Conservation (phyloP, 2,888 invertebrate species). For the Agrochola macilenta region DNA sequence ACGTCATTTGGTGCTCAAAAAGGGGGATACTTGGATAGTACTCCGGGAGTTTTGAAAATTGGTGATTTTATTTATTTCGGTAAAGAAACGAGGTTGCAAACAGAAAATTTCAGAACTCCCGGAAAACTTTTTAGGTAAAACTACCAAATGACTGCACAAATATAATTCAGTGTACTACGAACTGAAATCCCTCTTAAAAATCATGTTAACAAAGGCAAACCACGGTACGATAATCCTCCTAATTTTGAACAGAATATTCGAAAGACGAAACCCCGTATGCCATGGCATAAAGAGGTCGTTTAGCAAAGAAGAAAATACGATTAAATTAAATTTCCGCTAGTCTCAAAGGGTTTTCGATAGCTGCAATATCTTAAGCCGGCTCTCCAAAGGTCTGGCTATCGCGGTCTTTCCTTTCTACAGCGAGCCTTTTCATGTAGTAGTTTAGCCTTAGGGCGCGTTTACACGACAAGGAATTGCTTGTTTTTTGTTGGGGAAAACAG, state of each 20-base stretch:
- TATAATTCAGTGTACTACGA: neutral
- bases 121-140: no score
- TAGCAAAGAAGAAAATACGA: conserved; percentile 86
- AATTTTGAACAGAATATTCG: conserved; percentile 74
- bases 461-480: conserved; percentile 65
- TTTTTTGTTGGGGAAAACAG: conserved; percentile 66
- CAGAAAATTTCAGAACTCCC: no score
- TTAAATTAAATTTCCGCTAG: conserved; percentile 88
- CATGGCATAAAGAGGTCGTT: conserved; percentile 78
- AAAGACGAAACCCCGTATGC: conserved; percentile 72
- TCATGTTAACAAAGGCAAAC: conserved; percentile 45
- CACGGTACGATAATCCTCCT: conserved; percentile 53
- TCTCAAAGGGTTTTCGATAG: conserved; percentile 87
- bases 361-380: conserved; percentile 86
- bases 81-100: no score
- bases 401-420: conserved; percentile 70
- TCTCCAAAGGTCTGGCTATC: conserved; percentile 77
- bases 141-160: no score
- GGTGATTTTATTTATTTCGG: no score
- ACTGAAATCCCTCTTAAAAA: conserved; percentile 19
- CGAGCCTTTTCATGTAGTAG: conserved; percentile 72
- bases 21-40: no score
- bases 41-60: no score
- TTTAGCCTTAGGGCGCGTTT: conserved; percentile 64
- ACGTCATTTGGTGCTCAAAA: no score